Evolutionary conservation across 2,113 vertebrate genomes (phyloP).

Genomic region (Austrofundulus limnaeus): DNA sequence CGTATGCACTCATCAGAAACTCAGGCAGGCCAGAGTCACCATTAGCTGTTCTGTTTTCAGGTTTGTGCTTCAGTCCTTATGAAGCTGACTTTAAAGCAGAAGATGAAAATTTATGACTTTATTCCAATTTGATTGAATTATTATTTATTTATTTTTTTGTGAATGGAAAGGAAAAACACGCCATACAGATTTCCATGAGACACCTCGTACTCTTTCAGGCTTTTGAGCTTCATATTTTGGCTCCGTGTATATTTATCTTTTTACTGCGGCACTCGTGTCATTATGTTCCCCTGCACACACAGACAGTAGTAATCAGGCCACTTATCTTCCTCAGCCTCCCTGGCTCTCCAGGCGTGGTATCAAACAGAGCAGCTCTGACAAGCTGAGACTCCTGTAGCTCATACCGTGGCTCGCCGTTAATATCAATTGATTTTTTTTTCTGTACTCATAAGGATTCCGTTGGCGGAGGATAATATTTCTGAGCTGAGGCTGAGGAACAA

Average conservation of each 20-base stretch:
- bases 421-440: constrained; percentile 62
- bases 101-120: background rate
- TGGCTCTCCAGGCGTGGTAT: constrained; percentile 55
- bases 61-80: background rate
- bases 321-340: constrained; percentile 49
- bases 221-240: background rate
- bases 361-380: constrained; percentile 58
- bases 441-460: constrained; percentile 51
- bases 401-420: constrained; percentile 48
- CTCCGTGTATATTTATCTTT: constrained; percentile 27
- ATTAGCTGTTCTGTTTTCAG: background rate
- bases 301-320: constrained; percentile 46
- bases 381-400: constrained; percentile 50
- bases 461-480: constrained; percentile 60
- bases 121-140: background rate
- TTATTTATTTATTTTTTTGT: no score
- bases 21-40: constrained; percentile 2
- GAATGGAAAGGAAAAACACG: background rate
- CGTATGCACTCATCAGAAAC: background rate
- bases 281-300: constrained; percentile 28
- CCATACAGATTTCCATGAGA: background rate
- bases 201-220: constrained; percentile 5
- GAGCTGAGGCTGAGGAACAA: constrained; percentile 41
- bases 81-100: background rate
- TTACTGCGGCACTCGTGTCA: background rate